phyloP scores from a whole-genome alignment of 2,888 invertebrate species.

The Sicus ferrugineus region DNA sequence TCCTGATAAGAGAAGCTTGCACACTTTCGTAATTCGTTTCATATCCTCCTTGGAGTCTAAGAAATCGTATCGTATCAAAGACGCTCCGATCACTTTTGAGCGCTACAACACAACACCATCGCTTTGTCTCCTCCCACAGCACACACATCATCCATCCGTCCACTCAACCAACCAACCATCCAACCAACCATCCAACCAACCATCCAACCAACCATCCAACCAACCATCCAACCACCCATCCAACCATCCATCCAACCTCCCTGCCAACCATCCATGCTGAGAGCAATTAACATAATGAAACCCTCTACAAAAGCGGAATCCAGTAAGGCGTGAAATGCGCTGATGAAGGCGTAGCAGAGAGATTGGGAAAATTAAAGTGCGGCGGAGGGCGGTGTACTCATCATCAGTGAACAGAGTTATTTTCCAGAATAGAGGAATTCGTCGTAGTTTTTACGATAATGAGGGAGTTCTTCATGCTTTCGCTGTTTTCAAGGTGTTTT shows the following conservation, averaged over 20 bases:
- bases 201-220: not conserved
- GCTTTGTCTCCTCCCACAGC: too few species aligned
- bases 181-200: too few species aligned
- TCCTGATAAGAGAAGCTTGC: too few species aligned
- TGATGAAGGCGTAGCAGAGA: not conserved
- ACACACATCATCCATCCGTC: too few species aligned
- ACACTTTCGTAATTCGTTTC: too few species aligned
- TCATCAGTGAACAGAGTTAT: slow-evolving; percentile 12
- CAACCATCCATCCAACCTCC: too few species aligned
- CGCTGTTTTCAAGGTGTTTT: not conserved
- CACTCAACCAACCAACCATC: too few species aligned
- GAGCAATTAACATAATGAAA: slow-evolving; percentile 27
- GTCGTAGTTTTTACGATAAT: too few species aligned
- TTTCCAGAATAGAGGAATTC: not conserved
- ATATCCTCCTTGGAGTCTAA: too few species aligned
- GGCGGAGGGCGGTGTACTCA: not conserved
- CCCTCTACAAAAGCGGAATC: not conserved
- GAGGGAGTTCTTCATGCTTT: not conserved
- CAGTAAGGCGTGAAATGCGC: slow-evolving; percentile 10
- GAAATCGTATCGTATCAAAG: too few species aligned
- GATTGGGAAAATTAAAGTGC: slow-evolving; percentile 2
- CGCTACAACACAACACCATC: too few species aligned
- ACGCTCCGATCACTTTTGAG: too few species aligned
- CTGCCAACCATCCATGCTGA: not conserved
- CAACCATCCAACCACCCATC: not conserved